Evolutionary conservation across 2,797 vertebrate genomes (phyloP), one percentile per base, ranked within the genome.

Genomic region (Acrossocheilus wenchowensis): DNA sequence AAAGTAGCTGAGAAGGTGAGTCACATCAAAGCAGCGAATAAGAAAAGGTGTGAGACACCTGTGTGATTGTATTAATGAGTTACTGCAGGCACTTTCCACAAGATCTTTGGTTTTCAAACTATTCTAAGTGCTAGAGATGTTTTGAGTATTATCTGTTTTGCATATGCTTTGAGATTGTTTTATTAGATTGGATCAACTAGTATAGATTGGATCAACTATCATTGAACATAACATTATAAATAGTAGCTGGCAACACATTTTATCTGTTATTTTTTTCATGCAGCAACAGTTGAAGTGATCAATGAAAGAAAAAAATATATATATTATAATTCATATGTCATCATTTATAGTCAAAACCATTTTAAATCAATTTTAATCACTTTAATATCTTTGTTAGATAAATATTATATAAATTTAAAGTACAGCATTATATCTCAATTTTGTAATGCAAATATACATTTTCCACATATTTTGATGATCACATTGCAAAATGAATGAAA

Each of bases 1-100:
- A 97, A 93, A 92, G 95, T 97, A 69, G 94, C 94, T 0, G 93
- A 96, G 88, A 96, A 95, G 95, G 95, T 92, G 92, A 89, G 89
- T 78, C 41, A 57, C 8, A 30, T 57, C n/a, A 26, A 50, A 71
- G 19, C 1, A 52, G 10, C 26, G 14, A 57, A 81, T 62, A 30
- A 45, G 41, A 52, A 48, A 87, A 69, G 81, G 87, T 82, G 26
- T 12, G 52, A 78, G 73, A 23, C 45, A 15, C 10, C 14, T n/a
- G 43, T 41, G 26, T 81, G 45, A 48, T 4, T 75, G 7, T 64
- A 21, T 79, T 21, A 8, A 36, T 71, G 21, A 68, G 6, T 68
- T 36, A 36, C 64, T 71, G 19, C 10, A 66, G n/a, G 26, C 71
- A 43, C 23, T 19, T 50, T 57, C 6, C 30, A 68, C 64, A 68